Percentiles rank a stretch among this genome's conserved stretches.
These are phyloP conservation scores for Hypercompe scribonia DNA, from an alignment of 2,888 invertebrate genomes.

Conservation along the genomic window DNA sequence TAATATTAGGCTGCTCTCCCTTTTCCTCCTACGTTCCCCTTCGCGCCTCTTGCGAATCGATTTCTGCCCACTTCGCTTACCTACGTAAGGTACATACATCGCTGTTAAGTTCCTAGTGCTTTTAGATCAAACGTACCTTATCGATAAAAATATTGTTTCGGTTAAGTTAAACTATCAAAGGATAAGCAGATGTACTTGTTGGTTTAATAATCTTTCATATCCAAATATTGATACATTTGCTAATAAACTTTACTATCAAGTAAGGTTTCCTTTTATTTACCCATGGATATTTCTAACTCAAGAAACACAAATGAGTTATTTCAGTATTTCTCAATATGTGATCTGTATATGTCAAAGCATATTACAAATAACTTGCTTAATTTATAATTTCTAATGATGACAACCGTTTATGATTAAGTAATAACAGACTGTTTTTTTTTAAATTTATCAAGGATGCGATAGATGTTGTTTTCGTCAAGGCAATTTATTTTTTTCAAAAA, in stretches of 20 bases:
- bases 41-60: slow-evolving; percentile 67
- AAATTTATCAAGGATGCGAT: slow-evolving; percentile 18
- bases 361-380: slow-evolving; percentile 2
- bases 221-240: not conserved
- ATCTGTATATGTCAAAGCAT: too few relatives aligned
- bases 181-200: not conserved
- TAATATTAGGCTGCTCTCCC: slow-evolving; percentile 58
- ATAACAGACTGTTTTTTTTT: slow-evolving; percentile 9
- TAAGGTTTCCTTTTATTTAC: not conserved
- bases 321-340: not conserved
- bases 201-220: not conserved
- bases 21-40: slow-evolving; percentile 52
- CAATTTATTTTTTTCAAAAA: not conserved
- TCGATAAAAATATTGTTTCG: not conserved
- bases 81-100: slow-evolving; percentile 5
- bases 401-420: slow-evolving; percentile 23
- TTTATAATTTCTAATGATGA: slow-evolving; percentile 20
- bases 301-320: not conserved
- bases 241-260: not conserved
- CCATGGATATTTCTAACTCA: not conserved
- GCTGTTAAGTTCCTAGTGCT: slow-evolving; percentile 17
- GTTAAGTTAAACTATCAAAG: not conserved
- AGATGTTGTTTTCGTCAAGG: not conserved
- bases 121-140: not conserved
- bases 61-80: slow-evolving; percentile 49